Conservation (phyloP, 2,888 invertebrate genomes). For the Strigamia crassipes region DNA sequence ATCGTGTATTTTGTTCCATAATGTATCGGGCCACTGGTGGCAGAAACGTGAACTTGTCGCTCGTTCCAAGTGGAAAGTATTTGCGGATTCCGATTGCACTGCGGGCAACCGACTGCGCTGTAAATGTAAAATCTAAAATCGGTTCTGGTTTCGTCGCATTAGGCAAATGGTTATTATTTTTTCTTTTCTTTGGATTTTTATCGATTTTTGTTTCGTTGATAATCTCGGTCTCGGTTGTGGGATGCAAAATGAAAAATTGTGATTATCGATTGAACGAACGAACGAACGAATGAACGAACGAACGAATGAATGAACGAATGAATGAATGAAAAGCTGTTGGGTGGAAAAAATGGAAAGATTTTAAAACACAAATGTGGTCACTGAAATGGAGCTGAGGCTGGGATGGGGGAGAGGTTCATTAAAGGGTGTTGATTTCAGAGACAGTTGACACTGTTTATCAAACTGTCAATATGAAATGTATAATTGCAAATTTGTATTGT, state of each 20-base stretch:
- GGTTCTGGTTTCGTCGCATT: too few relatives aligned
- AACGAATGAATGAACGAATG: too few relatives aligned
- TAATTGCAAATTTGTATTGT: background rate
- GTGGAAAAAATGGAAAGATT: background rate
- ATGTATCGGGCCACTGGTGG: too few relatives aligned
- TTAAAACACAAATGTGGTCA: background rate
- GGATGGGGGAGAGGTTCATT: too few relatives aligned
- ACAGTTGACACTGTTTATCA: conserved; percentile 12
- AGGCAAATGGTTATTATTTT: too few relatives aligned
- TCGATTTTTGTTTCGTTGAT: background rate
- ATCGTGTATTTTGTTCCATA: too few relatives aligned
- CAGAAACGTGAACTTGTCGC: too few relatives aligned
- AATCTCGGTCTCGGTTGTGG: background rate
- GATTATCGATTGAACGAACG: background rate
- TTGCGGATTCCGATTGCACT: too few relatives aligned
- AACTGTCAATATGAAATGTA: background rate
- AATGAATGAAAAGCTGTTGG: background rate
- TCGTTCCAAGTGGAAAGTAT: too few relatives aligned
- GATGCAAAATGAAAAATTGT: background rate
- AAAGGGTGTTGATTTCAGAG: background rate
- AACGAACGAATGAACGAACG: too few relatives aligned
- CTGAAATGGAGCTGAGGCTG: background rate
- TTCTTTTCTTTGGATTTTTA: background rate
- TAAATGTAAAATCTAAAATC: too few relatives aligned
- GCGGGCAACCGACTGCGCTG: too few relatives aligned